Conservation (phyloP, 2,797 vertebrate species). For the Chiroxiphia lanceolata region DNA sequence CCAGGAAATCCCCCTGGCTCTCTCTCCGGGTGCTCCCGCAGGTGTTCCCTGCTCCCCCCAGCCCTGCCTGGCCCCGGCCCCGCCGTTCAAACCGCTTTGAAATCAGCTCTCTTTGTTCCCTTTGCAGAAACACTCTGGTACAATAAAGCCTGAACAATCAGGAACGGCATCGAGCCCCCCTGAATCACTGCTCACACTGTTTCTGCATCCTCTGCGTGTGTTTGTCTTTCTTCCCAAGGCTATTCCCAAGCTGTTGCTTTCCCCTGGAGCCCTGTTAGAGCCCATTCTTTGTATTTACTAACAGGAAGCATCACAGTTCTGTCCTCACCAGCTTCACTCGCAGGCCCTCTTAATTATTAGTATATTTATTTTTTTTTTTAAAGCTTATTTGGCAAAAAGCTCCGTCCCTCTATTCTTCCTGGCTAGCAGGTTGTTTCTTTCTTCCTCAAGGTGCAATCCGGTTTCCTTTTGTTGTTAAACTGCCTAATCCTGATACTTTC, state of each 20-base stretch:
- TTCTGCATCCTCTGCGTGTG: constrained; percentile 49
- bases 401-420: constrained; percentile 35
- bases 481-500: constrained; percentile 44
- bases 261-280: constrained; percentile 72
- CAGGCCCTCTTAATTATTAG: constrained; percentile 53
- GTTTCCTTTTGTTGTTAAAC: constrained; percentile 68
- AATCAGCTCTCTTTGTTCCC: constrained; percentile 23
- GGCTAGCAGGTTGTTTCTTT: constrained; percentile 61
- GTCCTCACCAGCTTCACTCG: constrained; percentile 35
- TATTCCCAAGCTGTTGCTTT: constrained; percentile 64
- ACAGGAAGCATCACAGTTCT: constrained; percentile 69
- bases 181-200: constrained; percentile 48
- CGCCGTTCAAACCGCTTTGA: not conserved
- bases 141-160: constrained; percentile 51
- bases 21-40: not conserved
- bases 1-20: not conserved
- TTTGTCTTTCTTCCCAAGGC: constrained; percentile 58
- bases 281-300: constrained; percentile 70
- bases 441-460: constrained; percentile 63
- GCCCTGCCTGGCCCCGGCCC: not conserved
- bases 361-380: not conserved
- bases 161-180: not conserved
- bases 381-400: constrained; percentile 42
- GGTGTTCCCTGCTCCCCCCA: not conserved
- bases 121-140: not conserved